Conservation (phyloP, 35 echinoderm and acorn worm species). For the Strongylocentrotus purpuratus region DNA sequence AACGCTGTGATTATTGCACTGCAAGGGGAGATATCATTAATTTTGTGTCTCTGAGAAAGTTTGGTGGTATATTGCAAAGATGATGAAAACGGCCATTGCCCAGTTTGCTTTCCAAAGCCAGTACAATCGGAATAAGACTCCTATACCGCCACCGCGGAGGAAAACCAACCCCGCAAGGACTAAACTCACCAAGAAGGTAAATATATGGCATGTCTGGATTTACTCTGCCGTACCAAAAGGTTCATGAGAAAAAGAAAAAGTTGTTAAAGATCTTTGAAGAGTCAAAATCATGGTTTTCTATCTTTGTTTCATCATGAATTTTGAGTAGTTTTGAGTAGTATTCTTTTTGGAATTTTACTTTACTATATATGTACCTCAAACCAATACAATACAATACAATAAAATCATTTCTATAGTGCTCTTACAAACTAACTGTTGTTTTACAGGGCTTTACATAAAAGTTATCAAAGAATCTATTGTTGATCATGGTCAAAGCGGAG, state of each 20-base stretch:
- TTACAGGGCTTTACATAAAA: too few species aligned
- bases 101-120: slow-evolving; percentile 40
- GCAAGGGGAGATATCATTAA: background rate
- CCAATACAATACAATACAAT: too few species aligned
- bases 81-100: slow-evolving; percentile 20
- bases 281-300: too few species aligned
- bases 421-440: too few species aligned
- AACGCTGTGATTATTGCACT: too few species aligned
- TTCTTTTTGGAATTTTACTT: background rate
- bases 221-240: background rate
- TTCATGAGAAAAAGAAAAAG: background rate
- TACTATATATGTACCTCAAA: too few species aligned
- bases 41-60: background rate
- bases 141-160: background rate
- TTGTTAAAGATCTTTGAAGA: background rate
- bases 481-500: too few species aligned
- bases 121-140: slow-evolving; percentile 19
- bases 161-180: slow-evolving; percentile 16
- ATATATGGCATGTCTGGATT: background rate
- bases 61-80: background rate
- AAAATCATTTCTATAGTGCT: too few species aligned
- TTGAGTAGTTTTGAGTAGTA: background rate
- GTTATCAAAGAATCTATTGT: too few species aligned
- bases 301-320: background rate
- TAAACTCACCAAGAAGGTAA: background rate